Base-by-base conservation (phyloP, 1,140 invertebrate genomes). In the Drosophila baimaii region DNA sequence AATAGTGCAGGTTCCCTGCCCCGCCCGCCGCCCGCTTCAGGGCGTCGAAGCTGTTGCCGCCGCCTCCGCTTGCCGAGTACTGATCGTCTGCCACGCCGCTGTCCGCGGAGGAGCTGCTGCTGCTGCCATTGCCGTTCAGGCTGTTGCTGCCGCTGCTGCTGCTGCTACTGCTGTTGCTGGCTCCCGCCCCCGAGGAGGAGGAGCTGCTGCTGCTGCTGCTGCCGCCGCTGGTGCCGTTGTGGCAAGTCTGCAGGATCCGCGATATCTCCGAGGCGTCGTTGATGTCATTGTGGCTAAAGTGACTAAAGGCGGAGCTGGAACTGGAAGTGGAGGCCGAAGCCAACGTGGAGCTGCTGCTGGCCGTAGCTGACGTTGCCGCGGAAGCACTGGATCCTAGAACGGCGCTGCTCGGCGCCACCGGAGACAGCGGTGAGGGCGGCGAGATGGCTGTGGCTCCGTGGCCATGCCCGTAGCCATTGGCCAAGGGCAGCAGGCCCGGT, bases 191-290 rank as follows among this genome's bases (percentile, higher is more conserved):
- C 15, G 79, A 25, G 49, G 70, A 25, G 37, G n/a, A 21, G 44
- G 21, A 56, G n/a, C 8, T 46, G 8, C 44, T 44, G 51, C 13
- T 55, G n/a, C 8, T 46, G 8, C 44, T 44, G 51, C 13, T 55
- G 47, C 46, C 65, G 23, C 15, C 37, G 56, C 56, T 77, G 65
- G 75, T 73, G 39, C 84, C 85, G 19, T 89, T 89, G 70, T 91
- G 91, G 44, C 91, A 92, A 31, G 91, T 91, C 57, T 92, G 91
- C 25, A 92, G 63, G 31, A 92, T 92, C 19, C 91, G 81, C 23
- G 91, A 92, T 46, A 92, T 92, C 65, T 92, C 90, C 9, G 90
- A 90, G 23, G 91, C 90, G 65, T 92, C 91, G 57, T 92, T 92
- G 25, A 92, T 91, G 59, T 92, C 91, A 37, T 91, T 92, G 59